Evolutionary conservation across 2,888 invertebrate genomes (phyloP).

Genomic region (Torymus tubicola): DNA sequence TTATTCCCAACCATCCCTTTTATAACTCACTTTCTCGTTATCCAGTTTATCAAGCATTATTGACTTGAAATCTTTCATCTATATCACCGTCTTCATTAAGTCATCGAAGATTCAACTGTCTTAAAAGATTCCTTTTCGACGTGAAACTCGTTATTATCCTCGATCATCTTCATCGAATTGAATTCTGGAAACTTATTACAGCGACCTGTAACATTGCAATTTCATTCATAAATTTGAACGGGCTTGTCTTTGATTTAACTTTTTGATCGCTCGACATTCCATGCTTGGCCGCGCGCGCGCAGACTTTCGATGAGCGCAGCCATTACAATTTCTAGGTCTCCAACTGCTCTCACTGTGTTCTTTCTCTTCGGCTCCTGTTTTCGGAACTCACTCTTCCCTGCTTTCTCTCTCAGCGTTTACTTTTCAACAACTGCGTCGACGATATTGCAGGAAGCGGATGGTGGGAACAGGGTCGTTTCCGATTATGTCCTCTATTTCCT

Average conservation of each 20-base stretch:
- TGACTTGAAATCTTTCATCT: slow-evolving; percentile 7
- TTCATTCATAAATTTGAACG: slow-evolving; percentile 36
- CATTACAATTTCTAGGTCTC: slow-evolving; percentile 25
- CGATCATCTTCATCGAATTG: too few species aligned
- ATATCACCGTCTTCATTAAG: slow-evolving; percentile 1
- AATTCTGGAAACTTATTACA: slow-evolving; percentile 1
- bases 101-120: slow-evolving; percentile 4
- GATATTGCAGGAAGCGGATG: slow-evolving; percentile 48
- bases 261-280: background rate
- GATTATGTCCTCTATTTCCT: slow-evolving; percentile 55
- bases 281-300: background rate
- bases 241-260: slow-evolving; percentile 7
- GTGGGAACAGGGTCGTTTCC: slow-evolving; percentile 56
- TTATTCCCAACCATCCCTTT: background rate
- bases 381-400: background rate
- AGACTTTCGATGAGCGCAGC: background rate
- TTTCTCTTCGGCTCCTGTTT: background rate
- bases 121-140: slow-evolving; percentile 13
- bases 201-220: slow-evolving; percentile 8
- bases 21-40: background rate
- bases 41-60: slow-evolving; percentile 3
- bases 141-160: background rate
- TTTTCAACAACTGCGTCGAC: slow-evolving; percentile 2
- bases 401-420: background rate
- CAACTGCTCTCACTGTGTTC: background rate